Percentiles rank a stretch among this genome's conserved stretches.
These are phyloP conservation scores for Sarcophaga carnaria DNA, from an alignment of 2,888 invertebrate species.

Conservation along the genomic window DNA sequence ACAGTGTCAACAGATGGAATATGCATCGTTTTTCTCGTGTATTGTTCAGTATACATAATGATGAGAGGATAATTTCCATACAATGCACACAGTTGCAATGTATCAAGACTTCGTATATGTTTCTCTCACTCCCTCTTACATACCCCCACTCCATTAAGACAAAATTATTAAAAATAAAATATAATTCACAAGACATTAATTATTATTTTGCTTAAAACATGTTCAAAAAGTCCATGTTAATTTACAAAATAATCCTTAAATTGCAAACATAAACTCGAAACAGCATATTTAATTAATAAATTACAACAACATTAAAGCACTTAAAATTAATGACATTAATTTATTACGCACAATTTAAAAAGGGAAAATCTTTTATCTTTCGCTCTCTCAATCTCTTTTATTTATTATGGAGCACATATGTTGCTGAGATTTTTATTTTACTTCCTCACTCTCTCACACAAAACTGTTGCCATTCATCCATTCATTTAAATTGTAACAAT, in stretches of 20 bases:
- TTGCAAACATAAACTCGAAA: slow-evolving; percentile 1
- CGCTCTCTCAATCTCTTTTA: background rate
- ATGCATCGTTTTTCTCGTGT: too few species aligned
- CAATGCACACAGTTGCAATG: too few species aligned
- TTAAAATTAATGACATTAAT: slow-evolving; percentile 40
- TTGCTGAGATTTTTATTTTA: slow-evolving; percentile 13
- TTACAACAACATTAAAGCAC: slow-evolving; percentile 1
- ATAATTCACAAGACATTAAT: too few species aligned
- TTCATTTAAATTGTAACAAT: slow-evolving; percentile 41
- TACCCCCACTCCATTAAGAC: too few species aligned
- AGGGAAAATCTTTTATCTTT: background rate
- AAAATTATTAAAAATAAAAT: too few species aligned
- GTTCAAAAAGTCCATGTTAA: background rate
- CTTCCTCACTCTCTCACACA: background rate
- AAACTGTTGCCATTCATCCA: background rate
- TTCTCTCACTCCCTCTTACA: too few species aligned
- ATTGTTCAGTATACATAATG: too few species aligned
- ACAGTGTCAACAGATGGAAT: too few species aligned
- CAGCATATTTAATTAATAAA: slow-evolving; percentile 13
- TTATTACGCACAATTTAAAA: slow-evolving; percentile 18
- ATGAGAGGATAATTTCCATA: too few species aligned
- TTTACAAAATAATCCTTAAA: background rate
- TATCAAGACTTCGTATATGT: too few species aligned
- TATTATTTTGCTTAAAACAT: too few species aligned
- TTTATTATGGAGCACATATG: slow-evolving; percentile 10